Evolutionary conservation across 2,797 vertebrate species (phyloP).

Genomic region (Sebastes goodei): DNA sequence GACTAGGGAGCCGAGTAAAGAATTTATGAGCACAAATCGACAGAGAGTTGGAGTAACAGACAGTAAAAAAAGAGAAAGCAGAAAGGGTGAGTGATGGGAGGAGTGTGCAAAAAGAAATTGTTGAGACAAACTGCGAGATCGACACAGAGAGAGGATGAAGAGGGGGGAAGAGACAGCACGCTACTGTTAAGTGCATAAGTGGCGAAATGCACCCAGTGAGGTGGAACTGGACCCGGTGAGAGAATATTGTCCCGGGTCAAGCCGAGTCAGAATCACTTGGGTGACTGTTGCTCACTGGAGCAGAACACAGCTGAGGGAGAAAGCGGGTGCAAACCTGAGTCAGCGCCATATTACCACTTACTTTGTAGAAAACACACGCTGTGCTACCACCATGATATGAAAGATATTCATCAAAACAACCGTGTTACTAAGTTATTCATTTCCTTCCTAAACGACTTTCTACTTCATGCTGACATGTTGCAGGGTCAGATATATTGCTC

Average conservation of each 20-base stretch:
- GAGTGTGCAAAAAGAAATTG: slow-evolving; percentile 60
- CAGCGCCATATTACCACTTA: slow-evolving; percentile 51
- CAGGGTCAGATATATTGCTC: neutral
- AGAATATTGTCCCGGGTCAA: slow-evolving; percentile 76
- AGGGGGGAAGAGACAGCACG: slow-evolving; percentile 63
- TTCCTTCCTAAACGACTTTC: neutral
- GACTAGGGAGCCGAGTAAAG: slow-evolving; percentile 65
- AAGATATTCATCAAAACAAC: neutral
- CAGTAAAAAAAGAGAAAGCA: slow-evolving; percentile 62
- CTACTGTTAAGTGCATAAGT: slow-evolving; percentile 81
- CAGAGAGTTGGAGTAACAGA: slow-evolving; percentile 59
- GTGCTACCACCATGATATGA: neutral
- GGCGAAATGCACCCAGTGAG: slow-evolving; percentile 76
- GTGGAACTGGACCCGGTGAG: slow-evolving; percentile 81
- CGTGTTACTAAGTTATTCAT: neutral
- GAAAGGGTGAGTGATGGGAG: slow-evolving; percentile 62
- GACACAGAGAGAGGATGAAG: slow-evolving; percentile 28
- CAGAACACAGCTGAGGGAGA: slow-evolving; percentile 69
- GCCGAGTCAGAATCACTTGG: slow-evolving; percentile 74
- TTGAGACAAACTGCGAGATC: slow-evolving; percentile 55
- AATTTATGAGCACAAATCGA: slow-evolving; percentile 81
- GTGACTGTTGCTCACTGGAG: slow-evolving; percentile 74
- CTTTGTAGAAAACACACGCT: slow-evolving; percentile 2
- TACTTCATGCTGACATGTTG: neutral
- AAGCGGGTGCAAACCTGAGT: slow-evolving; percentile 57